phyloP scores from a whole-genome alignment of 2,888 invertebrate genomes.

The Ennomos fuscantarius region DNA sequence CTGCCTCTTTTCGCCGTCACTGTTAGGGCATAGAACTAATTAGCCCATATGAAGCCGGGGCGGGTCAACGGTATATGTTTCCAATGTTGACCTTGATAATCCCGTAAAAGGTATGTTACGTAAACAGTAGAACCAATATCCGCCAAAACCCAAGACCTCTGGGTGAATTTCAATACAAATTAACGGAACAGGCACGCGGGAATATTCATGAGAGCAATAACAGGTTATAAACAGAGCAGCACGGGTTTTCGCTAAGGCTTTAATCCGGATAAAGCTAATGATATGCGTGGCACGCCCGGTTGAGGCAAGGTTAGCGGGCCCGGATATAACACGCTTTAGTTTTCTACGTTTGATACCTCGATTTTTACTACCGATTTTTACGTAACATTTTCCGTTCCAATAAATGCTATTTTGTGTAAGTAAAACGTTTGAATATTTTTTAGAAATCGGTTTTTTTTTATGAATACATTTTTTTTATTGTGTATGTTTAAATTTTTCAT shows the following conservation, averaged over 20 bases:
- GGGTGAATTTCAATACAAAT: slow-evolving; percentile 30
- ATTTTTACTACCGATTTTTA: slow-evolving; percentile 8
- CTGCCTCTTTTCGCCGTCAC: no score
- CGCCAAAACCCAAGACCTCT: slow-evolving; percentile 2
- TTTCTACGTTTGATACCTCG: slow-evolving; percentile 34
- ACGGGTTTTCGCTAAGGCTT: slow-evolving; percentile 45
- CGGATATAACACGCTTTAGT: slow-evolving; percentile 39
- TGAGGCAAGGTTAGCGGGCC: slow-evolving; percentile 37
- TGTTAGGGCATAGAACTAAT: no score
- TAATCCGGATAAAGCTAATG: slow-evolving; percentile 49
- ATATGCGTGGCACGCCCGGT: slow-evolving; percentile 54
- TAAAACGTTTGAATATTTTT: no score
- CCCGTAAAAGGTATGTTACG: no score
- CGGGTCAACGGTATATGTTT: slow-evolving; percentile 2
- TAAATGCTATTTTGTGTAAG: no score
- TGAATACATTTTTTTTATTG: no score
- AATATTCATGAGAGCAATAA: slow-evolving; percentile 54
- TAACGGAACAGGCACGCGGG: slow-evolving; percentile 38
- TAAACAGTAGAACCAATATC: background rate
- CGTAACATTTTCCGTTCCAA: no score
- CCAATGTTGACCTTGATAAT: no score
- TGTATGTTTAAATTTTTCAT: no score
- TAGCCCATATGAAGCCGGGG: no score
- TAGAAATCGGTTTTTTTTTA: background rate
- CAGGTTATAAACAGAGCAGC: slow-evolving; percentile 50